These are phyloP conservation scores for Gerris buenoi DNA, from an alignment of 1,140 invertebrate genomes.

Conservation along the genomic window DNA sequence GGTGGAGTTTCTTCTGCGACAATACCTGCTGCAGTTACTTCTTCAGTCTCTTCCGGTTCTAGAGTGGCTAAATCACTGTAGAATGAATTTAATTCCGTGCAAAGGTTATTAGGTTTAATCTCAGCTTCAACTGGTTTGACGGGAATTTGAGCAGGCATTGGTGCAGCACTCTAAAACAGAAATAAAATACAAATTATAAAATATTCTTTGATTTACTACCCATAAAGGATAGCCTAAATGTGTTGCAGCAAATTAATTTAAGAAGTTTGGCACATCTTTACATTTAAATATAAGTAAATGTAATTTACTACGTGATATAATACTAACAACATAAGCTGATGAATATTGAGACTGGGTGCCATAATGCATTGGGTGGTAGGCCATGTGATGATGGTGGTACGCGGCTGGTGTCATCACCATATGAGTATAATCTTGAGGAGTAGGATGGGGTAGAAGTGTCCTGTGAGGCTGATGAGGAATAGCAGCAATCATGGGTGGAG, in stretches of 20 bases:
- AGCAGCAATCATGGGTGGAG: slow-evolving; percentile 9
- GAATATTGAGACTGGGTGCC: slow-evolving; percentile 1
- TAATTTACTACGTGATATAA: no score
- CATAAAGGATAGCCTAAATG: no score
- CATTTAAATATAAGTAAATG: no score
- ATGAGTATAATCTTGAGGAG: slow-evolving; percentile 7
- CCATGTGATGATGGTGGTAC: slow-evolving; percentile 10
- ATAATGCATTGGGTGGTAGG: slow-evolving; percentile 10
- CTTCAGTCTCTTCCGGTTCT: slow-evolving; percentile 24
- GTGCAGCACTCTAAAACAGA: slow-evolving; percentile 7
- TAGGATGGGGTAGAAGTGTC: slow-evolving; percentile 6
- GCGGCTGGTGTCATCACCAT: slow-evolving; percentile 5
- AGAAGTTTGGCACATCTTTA: no score
- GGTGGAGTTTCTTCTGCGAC: slow-evolving; percentile 11
- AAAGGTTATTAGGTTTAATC: slow-evolving; percentile 27
- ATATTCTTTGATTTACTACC: no score
- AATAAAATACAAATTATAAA: neutral
- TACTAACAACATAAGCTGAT: slow-evolving; percentile 20
- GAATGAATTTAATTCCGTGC: slow-evolving; percentile 39
- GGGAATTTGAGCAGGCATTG: neutral
- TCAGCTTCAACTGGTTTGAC: slow-evolving; percentile 2
- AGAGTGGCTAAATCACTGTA: slow-evolving; percentile 43
- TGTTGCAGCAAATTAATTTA: no score
- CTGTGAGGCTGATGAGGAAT: slow-evolving; percentile 13
- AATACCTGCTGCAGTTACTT: slow-evolving; percentile 10